Conservation (phyloP, 2,797 vertebrate species). For the Esox masquinongy region DNA sequence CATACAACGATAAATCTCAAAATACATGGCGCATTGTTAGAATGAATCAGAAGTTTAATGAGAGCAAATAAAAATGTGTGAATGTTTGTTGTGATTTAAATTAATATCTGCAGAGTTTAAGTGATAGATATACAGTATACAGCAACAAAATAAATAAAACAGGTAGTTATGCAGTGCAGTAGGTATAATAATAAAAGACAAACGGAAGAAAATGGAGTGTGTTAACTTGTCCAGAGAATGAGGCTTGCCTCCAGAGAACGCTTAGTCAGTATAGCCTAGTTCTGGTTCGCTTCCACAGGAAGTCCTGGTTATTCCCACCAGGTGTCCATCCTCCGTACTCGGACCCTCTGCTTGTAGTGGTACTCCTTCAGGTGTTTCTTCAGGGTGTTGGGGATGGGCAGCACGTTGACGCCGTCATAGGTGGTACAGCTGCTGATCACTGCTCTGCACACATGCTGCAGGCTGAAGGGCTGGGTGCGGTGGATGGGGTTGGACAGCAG, state of each 20-base stretch:
- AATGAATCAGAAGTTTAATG: constrained; percentile 64
- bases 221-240: constrained; percentile 25
- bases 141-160: constrained; percentile 59
- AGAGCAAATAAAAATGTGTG: constrained; percentile 49
- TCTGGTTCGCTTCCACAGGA: constrained; percentile 20
- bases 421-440: constrained; percentile 79
- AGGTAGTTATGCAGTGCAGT: constrained; percentile 52
- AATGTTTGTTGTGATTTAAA: constrained; percentile 59
- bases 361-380: constrained; percentile 87
- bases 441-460: constrained; percentile 82
- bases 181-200: constrained; percentile 41
- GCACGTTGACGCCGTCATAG: constrained; percentile 79
- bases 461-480: constrained; percentile 78
- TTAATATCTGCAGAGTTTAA: constrained; percentile 52
- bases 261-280: constrained; percentile 25
- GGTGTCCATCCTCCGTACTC: constrained; percentile 79
- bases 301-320: constrained; percentile 73
- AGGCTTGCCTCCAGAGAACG: constrained; percentile 33
- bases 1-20: constrained; percentile 21
- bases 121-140: constrained; percentile 53
- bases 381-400: constrained; percentile 80
- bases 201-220: constrained; percentile 22
- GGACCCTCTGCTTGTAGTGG: constrained; percentile 85
- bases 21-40: constrained; percentile 19
- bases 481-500: constrained; percentile 81